These are phyloP conservation scores for Pseudomyrmex concolor DNA, from an alignment of 1,140 invertebrate species.

Conservation along the genomic window DNA sequence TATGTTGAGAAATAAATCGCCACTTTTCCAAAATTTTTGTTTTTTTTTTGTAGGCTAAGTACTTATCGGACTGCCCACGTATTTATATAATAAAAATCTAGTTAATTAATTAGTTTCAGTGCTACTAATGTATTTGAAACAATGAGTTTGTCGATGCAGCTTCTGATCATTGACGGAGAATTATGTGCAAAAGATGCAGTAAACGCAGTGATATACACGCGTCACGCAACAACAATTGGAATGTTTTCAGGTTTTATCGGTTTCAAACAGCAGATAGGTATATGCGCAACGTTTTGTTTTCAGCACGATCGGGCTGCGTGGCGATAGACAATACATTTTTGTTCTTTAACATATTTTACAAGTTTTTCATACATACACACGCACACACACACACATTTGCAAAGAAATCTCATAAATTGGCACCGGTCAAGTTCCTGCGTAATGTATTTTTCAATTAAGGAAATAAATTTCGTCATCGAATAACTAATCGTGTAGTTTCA, in stretches of 20 bases:
- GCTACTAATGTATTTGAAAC: neutral
- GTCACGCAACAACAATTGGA: neutral
- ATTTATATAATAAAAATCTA: neutral
- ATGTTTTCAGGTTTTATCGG: constrained; percentile 27
- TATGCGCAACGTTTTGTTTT: too few relatives aligned
- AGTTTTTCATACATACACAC: too few relatives aligned
- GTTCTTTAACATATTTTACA: neutral
- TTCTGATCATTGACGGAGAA: neutral
- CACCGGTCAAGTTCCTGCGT: neutral
- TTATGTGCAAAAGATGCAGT: neutral
- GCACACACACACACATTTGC: too few relatives aligned
- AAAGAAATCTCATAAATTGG: constrained; percentile 1
- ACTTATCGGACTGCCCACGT: too few relatives aligned
- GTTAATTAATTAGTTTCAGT: constrained; percentile 1
- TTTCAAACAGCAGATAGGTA: neutral
- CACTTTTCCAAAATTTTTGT: too few relatives aligned
- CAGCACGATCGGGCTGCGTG: too few relatives aligned
- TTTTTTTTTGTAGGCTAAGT: too few relatives aligned
- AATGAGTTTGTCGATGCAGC: neutral
- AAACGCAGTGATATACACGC: neutral
- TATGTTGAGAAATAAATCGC: too few relatives aligned
- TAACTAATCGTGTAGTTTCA: constrained; percentile 18
- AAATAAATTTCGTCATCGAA: constrained; percentile 30
- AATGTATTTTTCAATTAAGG: constrained; percentile 9
- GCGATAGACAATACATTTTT: too few relatives aligned